Conservation (phyloP, 2,797 vertebrate species). For the Cryptoblepharus egeriae region DNA sequence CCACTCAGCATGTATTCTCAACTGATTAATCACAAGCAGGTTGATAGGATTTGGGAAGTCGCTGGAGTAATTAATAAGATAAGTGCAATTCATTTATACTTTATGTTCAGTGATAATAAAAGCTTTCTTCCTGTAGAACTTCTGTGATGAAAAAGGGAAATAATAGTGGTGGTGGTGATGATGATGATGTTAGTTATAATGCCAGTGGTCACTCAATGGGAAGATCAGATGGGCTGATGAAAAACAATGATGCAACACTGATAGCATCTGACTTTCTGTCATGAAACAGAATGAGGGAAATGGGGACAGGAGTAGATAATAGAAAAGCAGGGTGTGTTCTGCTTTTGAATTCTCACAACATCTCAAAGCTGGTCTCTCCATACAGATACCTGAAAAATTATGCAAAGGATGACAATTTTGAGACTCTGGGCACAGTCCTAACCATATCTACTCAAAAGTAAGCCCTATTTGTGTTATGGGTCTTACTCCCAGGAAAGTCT, state of each 20-base stretch:
- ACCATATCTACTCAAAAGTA: no score
- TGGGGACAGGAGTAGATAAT: not conserved
- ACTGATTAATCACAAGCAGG: slow-evolving; percentile 70
- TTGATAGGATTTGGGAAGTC: slow-evolving; percentile 70
- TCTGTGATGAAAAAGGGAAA: slow-evolving; percentile 63
- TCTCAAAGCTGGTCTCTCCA: not conserved
- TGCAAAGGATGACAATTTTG: no score
- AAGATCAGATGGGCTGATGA: slow-evolving; percentile 24
- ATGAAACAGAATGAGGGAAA: slow-evolving; percentile 16
- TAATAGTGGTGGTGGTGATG: slow-evolving; percentile 43
- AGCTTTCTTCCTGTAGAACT: slow-evolving; percentile 66
- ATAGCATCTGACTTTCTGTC: slow-evolving; percentile 9
- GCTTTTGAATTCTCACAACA: not conserved
- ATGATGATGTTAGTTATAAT: slow-evolving; percentile 50
- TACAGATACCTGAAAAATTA: no score
- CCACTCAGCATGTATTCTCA: slow-evolving; percentile 48
- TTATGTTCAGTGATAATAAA: slow-evolving; percentile 65
- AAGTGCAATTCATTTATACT: slow-evolving; percentile 73
- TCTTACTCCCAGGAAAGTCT: no score
- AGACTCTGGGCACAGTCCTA: no score
- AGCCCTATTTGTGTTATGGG: no score
- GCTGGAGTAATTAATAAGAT: slow-evolving; percentile 77
- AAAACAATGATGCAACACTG: no score
- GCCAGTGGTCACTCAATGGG: slow-evolving; percentile 51
- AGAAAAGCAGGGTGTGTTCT: not conserved